Conservation (phyloP, 2,888 invertebrate species). For the Archaeoteleia sp. region DNA sequence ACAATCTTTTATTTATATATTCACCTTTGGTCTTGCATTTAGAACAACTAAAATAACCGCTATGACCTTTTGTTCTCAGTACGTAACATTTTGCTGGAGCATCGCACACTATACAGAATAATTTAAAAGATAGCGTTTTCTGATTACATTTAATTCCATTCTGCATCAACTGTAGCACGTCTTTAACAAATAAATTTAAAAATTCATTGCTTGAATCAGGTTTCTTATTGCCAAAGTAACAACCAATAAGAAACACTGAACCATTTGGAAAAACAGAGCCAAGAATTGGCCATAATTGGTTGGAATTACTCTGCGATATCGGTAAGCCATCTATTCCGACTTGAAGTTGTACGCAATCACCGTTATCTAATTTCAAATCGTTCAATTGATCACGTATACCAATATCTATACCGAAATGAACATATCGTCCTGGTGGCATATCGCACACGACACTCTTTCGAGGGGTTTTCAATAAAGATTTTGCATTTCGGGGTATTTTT, state of each 20-base stretch:
- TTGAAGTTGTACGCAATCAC: too few species aligned
- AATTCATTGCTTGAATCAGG: constrained; percentile 6
- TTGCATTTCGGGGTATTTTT: too few species aligned
- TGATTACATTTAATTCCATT: constrained; percentile 10
- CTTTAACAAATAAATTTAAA: constrained; percentile 7
- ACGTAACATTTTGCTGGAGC: constrained; percentile 34
- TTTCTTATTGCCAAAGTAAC: constrained; percentile 32
- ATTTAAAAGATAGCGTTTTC: constrained; percentile 6
- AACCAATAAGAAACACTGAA: constrained; percentile 21
- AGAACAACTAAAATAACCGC: constrained; percentile 22
- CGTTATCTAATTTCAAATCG: too few species aligned
- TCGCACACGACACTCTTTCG: too few species aligned
- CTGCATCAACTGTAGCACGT: neutral
- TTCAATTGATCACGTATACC: too few species aligned
- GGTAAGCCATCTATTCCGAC: constrained; percentile 32
- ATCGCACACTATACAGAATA: constrained; percentile 28
- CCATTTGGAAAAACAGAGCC: constrained; percentile 10
- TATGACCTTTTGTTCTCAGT: constrained; percentile 17
- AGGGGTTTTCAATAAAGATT: too few species aligned
- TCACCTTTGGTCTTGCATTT: constrained; percentile 30
- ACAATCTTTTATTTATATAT: constrained; percentile 11
- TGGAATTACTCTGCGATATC: constrained; percentile 16
- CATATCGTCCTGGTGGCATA: too few species aligned
- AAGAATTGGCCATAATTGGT: constrained; percentile 41
- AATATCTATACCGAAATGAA: too few species aligned